Conservation (phyloP, 2,113 vertebrate species). For the Brachyhypopomus gauderio region DNA sequence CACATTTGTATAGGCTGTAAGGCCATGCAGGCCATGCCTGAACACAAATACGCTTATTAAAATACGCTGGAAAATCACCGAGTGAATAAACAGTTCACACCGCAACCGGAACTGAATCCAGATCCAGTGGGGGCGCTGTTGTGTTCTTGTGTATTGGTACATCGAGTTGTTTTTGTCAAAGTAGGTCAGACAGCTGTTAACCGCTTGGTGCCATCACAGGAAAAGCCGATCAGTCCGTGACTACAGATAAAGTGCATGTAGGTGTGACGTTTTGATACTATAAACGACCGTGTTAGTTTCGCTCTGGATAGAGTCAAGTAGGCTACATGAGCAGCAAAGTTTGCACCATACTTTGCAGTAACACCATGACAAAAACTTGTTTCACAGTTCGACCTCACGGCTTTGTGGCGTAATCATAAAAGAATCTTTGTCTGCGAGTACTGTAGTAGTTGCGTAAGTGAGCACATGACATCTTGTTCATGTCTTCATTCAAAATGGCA, state of each 20-base stretch:
- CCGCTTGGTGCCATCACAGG: not conserved
- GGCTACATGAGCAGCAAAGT: not conserved
- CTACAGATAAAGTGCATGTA: too few relatives aligned
- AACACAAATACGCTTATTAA: slow-evolving; percentile 53
- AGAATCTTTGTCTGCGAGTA: not conserved
- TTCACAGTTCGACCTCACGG: not conserved
- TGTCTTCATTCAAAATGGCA: too few relatives aligned
- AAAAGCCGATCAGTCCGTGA: not conserved
- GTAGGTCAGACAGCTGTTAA: not conserved
- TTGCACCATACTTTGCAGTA: not conserved
- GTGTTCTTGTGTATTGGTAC: slow-evolving; percentile 53
- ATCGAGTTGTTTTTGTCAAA: slow-evolving; percentile 59
- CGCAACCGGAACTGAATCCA: slow-evolving; percentile 53
- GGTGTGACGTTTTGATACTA: not conserved
- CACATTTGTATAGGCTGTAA: not conserved
- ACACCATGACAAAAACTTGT: not conserved
- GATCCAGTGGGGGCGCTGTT: slow-evolving; percentile 55
- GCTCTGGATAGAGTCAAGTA: not conserved
- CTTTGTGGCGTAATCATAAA: not conserved
- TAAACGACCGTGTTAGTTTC: not conserved
- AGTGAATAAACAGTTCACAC: slow-evolving; percentile 43
- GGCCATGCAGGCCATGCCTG: slow-evolving; percentile 46
- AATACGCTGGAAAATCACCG: slow-evolving; percentile 55
- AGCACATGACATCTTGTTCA: not conserved
- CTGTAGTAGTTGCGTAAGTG: not conserved